Conservation (phyloP, 2,113 vertebrate genomes). For the Engystomops pustulosus region DNA sequence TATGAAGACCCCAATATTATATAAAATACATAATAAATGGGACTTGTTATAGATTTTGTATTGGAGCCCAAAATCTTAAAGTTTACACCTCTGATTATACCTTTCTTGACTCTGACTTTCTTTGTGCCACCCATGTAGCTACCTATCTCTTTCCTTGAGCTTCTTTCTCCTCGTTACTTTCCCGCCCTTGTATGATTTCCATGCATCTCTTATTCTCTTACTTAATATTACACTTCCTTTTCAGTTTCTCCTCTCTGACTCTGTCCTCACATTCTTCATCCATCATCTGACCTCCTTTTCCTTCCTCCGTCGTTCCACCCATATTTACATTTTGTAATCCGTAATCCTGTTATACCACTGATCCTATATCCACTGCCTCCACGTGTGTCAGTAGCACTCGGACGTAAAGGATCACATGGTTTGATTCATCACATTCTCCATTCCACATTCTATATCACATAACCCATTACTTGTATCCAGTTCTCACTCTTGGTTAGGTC, state of each 20-base stretch:
- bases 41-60: not conserved
- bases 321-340: not conserved
- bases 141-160: not conserved
- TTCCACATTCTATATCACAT: not conserved
- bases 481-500: not conserved
- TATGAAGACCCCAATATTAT: not conserved
- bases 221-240: not conserved
- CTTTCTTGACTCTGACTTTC: not conserved
- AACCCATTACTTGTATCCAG: not conserved
- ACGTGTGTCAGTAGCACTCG: too few species aligned
- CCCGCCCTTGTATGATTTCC: not conserved
- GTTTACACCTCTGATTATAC: not conserved
- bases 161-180: not conserved
- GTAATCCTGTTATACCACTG: too few species aligned
- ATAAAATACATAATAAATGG: not conserved
- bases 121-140: not conserved
- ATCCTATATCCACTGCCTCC: not conserved
- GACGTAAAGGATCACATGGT: too few species aligned
- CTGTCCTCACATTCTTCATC: not conserved
- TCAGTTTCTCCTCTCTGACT: not conserved
- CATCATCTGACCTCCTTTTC: not conserved
- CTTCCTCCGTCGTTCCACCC: not conserved
- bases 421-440: not conserved
- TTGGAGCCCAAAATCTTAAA: not conserved
- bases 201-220: not conserved